Conservation (phyloP, 2,113 vertebrate genomes). For the Podilymbus podiceps region DNA sequence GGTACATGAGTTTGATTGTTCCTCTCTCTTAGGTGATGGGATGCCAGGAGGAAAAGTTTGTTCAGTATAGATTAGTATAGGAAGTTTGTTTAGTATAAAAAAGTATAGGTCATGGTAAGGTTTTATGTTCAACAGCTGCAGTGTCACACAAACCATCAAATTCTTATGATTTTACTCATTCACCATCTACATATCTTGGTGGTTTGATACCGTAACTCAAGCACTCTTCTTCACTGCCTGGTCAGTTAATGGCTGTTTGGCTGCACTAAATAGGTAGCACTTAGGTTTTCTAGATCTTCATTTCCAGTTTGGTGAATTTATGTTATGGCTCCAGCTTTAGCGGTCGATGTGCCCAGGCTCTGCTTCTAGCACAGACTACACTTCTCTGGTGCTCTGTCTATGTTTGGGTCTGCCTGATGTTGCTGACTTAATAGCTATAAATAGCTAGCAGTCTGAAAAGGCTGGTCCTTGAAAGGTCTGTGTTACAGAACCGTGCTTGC, state of each 20-base stretch:
- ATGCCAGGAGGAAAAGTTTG: not conserved
- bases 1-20: not conserved
- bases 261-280: not conserved
- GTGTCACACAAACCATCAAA: not conserved
- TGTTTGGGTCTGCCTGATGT: not conserved
- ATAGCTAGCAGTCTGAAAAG: not conserved
- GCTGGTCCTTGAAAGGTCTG: not conserved
- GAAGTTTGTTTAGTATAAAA: not conserved
- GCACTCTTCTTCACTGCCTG: not conserved
- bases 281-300: not conserved
- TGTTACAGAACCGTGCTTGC: not conserved
- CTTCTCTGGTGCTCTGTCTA: not conserved
- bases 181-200: not conserved
- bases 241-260: not conserved
- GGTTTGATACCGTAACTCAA: not conserved
- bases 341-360: accelerated
- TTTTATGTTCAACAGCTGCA: not conserved
- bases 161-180: not conserved
- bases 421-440: not conserved
- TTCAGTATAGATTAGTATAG: not conserved
- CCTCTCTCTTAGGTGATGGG: not conserved
- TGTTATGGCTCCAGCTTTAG: not conserved
- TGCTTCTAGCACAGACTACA: not conserved
- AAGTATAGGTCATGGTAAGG: not conserved
- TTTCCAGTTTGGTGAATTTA: not conserved